These are phyloP conservation scores for Heliconius hermathena DNA, from an alignment of 1,140 invertebrate species.

Conservation along the genomic window DNA sequence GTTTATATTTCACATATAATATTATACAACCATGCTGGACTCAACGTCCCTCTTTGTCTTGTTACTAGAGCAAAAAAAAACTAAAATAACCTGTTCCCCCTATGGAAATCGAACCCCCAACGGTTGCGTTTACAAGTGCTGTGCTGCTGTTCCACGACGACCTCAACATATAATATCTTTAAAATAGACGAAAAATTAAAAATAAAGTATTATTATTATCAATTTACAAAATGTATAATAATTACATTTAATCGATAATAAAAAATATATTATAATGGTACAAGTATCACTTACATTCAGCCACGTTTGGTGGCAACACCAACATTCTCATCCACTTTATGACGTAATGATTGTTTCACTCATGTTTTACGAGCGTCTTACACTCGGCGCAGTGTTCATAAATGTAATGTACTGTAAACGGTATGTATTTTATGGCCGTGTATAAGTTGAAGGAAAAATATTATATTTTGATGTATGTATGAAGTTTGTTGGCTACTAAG, in stretches of 20 bases:
- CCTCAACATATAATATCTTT: no score
- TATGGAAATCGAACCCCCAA: no score
- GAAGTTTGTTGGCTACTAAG: not conserved
- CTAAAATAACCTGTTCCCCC: no score
- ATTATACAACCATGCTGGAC: no score
- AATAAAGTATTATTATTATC: no score
- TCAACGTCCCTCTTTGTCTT: no score
- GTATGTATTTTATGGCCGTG: not conserved
- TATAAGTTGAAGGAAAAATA: not conserved
- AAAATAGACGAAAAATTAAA: no score
- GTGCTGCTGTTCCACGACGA: no score
- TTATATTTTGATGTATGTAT: not conserved
- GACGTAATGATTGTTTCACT: slow-evolving; percentile 12
- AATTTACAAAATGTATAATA: not conserved
- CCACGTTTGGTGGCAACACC: not conserved
- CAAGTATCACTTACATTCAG: not conserved
- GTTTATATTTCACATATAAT: no score
- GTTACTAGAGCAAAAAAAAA: no score
- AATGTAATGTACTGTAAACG: slow-evolving; percentile 5
- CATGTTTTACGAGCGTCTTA: slow-evolving; percentile 4
- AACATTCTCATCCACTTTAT: slow-evolving; percentile 10
- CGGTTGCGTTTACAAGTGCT: no score
- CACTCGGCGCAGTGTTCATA: slow-evolving; percentile 5
- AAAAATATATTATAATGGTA: not conserved
- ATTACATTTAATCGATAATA: not conserved